A percentile compares a stretch with the other conserved stretches of the same genome.
phyloP scores from a whole-genome alignment of 2,888 invertebrate genomes.

The Bellardia pandia region DNA sequence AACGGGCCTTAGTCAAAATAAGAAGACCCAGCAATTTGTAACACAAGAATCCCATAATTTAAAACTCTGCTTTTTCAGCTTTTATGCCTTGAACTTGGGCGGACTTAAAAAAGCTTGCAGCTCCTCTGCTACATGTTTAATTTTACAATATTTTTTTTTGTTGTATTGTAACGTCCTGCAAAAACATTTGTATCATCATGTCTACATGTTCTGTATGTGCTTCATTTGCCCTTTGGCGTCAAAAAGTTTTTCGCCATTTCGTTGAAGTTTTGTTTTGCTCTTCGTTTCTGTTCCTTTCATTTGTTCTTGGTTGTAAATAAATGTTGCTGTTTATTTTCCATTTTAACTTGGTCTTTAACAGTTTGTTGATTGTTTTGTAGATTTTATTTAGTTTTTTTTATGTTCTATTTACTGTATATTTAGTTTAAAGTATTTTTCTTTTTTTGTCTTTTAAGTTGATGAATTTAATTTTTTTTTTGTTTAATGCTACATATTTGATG shows the following conservation, averaged over 20 bases:
- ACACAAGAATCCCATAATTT: not conserved
- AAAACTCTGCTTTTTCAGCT: conserved; percentile 23
- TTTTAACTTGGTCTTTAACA: conserved; percentile 59
- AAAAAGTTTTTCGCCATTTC: conserved; percentile 75
- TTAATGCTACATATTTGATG: conserved; percentile 46
- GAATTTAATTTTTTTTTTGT: conserved; percentile 46
- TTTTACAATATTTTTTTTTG: conserved; percentile 8
- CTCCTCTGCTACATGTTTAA: conserved; percentile 46
- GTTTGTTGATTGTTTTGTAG: conserved; percentile 64
- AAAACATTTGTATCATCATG: conserved; percentile 60
- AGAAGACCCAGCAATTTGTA: too few species aligned
- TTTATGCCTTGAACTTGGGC: conserved; percentile 51
- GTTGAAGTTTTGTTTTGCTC: conserved; percentile 48
- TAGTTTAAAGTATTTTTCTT: conserved; percentile 13
- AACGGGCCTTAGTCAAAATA: too few species aligned
- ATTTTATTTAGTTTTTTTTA: conserved; percentile 42
- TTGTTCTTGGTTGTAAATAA: conserved; percentile 41
- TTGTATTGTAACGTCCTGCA: conserved; percentile 42
- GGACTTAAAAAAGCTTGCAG: conserved; percentile 65
- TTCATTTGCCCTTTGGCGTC: conserved; percentile 76
- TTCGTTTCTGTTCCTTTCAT: conserved; percentile 22
- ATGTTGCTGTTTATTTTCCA: conserved; percentile 52
- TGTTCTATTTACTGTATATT: conserved; percentile 36
- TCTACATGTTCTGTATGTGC: conserved; percentile 55
- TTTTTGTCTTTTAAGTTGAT: conserved; percentile 32